Evolutionary conservation across 2,113 vertebrate species (phyloP).

Genomic region (Apteryx owenii): DNA sequence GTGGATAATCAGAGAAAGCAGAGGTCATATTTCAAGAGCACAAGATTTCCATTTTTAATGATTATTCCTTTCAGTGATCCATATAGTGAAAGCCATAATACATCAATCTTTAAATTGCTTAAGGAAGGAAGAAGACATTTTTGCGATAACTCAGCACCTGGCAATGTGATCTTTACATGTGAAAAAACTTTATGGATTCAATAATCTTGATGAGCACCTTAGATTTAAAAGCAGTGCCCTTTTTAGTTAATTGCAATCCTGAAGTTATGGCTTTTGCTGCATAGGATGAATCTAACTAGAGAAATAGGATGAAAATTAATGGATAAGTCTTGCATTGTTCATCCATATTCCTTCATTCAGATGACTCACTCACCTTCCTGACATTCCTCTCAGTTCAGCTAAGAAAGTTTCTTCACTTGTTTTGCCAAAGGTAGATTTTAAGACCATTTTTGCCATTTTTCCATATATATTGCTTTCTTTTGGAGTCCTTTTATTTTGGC

Average conservation of each 20-base stretch:
- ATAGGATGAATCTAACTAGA: background rate
- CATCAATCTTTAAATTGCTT: conserved; percentile 10
- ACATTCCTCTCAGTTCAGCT: background rate
- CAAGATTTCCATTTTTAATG: background rate
- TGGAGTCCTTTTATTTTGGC: conserved; percentile 6
- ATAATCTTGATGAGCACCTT: background rate
- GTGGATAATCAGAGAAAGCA: background rate
- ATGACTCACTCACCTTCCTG: background rate
- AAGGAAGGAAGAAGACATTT: background rate
- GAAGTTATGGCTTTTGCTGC: conserved; percentile 13
- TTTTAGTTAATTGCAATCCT: conserved; percentile 16
- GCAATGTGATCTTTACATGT: background rate
- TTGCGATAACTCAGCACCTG: background rate
- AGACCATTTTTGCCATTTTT: background rate
- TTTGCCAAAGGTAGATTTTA: conserved; percentile 24
- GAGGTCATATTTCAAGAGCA: background rate
- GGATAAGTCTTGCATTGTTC: conserved; percentile 20
- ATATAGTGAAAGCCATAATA: background rate
- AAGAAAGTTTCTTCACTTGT: conserved; percentile 13
- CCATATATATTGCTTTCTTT: background rate
- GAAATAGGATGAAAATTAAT: conserved; percentile 7
- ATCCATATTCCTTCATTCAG: background rate
- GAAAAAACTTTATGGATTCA: background rate
- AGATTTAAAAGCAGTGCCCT: conserved; percentile 32
- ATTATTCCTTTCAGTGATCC: background rate